Evolutionary conservation across 2,888 invertebrate species (phyloP), one percentile per base, ranked within the genome.

Genomic region (Patella ulyssiponensis): DNA sequence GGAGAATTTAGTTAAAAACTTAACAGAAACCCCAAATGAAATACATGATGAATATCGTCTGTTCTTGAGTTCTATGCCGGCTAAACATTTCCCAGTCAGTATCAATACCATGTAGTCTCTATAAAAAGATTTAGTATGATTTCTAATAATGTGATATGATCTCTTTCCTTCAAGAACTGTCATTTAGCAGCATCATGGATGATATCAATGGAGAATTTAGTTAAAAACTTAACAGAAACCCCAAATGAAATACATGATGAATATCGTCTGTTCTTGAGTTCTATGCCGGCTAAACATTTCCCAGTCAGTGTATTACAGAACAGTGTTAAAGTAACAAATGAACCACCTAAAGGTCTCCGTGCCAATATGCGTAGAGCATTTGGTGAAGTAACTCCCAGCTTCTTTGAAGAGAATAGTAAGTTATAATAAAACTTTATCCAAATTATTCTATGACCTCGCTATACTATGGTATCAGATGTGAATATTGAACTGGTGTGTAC

Each of bases 311-410:
- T 92, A 14, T 87, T 92, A 17, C 92, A 92, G 85, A 92, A 92
- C 87, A 90, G 90, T 80, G 92, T 92, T 82, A 92, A 92, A 87
- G 92, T 92, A 79, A 92, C 92, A 71, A 92, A 92, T 81, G 92
- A 92, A 83, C 92, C 92, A 5, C 92, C 92, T 0, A 92, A 92
- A 81, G 92, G 92, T n/a, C 82, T 92, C 20, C 84, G 91, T 69
- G 90, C 96, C 0, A 97, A 97, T 93, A 96, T 97, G 0, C 96
- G 96, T 90, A 94, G 95, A 27, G 94, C 95, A 0, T 96, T 97
- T 87, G 94, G 95, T 81, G 94, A 95, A 89, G 96, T 97, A 87
- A 96, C 96, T 0, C 93, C 93, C 0, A 95, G 95, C 75, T 96
- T 95, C 91, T 97, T 97, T 88, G 96, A 97, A 92, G 94, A 94